Evolutionary conservation across 1,140 invertebrate genomes (phyloP), one percentile per base, ranked within the genome.

Genomic region (Hirudo medicinalis): DNA sequence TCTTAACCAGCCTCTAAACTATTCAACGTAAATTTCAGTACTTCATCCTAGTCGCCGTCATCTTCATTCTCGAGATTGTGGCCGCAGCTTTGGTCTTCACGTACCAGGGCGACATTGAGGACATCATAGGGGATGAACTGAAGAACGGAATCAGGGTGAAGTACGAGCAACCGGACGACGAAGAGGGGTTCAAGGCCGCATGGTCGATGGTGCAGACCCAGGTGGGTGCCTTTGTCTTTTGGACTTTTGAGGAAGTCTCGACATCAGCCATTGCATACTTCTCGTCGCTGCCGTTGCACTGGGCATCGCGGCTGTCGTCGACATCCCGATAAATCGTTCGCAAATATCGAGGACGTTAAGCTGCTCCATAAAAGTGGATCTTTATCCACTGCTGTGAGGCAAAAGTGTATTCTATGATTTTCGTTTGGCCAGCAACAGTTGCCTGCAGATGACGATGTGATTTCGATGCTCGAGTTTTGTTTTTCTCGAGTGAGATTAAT

Each of bases 31-130:
- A 20, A 77, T 82, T 85, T 69, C 80, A 91, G 90, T 92, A 92
- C 81, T 91, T 92, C 79, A 86, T 87, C 71, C 80, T 91, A 76
- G 88, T 92, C n/a, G 86, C 90, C 66, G 80, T 90, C 60, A 85
- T 91, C 74, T 90, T 92, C 80, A 83, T 89, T 72, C 85, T 88
- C 72, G 89, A 92, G 78, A 88, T 92, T 72, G 84, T 89, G 74
- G 83, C 89, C 25, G 90, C 89, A 55, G 87, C 88, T 5, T 82
- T 91, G 43, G 88, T 88, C 13, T 91, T 91, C 77, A 84, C 90
- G 60, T 90, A 90, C 79, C 85, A 89, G 72, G 86, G 88, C 72
- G 85, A 87, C 66, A 82, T 91, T 19, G 84, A 85, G 27, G 73
- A 40, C 19, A 22, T 43, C 29, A 3, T 71, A 54, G 68, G 85